Evolutionary conservation across 2,888 invertebrate species (phyloP).

Genomic region (Leptarthrus brevirostris): DNA sequence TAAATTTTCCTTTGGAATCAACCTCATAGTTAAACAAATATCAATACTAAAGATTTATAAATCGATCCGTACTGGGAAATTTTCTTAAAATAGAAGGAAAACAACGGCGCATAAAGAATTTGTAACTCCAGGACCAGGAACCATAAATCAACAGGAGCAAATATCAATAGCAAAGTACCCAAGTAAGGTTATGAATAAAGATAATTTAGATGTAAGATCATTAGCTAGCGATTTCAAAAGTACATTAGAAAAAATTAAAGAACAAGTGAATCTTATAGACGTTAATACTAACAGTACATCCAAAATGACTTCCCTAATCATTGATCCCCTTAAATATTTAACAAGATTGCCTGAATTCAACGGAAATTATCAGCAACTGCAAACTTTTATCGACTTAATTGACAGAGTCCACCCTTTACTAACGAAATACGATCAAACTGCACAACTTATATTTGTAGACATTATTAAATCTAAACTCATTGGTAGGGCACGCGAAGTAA

Average conservation of each 20-base stretch:
- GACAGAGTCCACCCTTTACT: background rate
- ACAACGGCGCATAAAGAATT: too few species aligned
- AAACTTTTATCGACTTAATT: conserved; percentile 4
- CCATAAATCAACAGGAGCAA: too few species aligned
- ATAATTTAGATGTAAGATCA: too few species aligned
- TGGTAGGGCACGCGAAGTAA: conserved; percentile 21
- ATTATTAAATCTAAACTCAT: conserved; percentile 38
- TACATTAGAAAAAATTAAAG: background rate
- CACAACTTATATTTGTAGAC: conserved; percentile 25
- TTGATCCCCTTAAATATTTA: conserved; percentile 1
- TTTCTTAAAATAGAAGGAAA: too few species aligned
- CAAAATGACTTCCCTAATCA: background rate
- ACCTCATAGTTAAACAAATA: too few species aligned
- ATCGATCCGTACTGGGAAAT: too few species aligned
- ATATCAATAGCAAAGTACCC: too few species aligned
- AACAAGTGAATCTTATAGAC: background rate
- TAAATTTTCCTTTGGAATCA: too few species aligned
- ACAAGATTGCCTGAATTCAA: background rate
- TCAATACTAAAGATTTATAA: too few species aligned
- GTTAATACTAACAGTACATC: background rate
- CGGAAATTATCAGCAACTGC: background rate
- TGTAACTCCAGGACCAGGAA: too few species aligned
- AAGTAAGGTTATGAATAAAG: too few species aligned
- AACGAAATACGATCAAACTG: background rate
- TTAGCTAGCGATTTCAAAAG: too few species aligned